These are phyloP conservation scores for Uria aalge DNA, from an alignment of 2,113 vertebrate genomes.

Conservation along the genomic window DNA sequence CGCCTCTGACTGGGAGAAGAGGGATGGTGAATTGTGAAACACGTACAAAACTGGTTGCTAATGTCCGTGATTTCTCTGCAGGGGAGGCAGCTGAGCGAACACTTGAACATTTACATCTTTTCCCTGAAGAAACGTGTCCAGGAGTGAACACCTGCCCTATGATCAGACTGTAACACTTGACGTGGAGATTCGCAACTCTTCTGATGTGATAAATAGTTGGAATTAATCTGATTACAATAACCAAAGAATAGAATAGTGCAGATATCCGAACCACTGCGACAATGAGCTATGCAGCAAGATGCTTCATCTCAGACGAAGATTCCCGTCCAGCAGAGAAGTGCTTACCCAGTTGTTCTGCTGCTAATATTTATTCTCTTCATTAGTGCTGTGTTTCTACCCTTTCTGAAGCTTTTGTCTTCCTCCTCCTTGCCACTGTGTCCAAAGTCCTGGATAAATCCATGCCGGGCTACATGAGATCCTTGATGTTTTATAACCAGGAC, in stretches of 20 bases:
- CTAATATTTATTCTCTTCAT: not conserved
- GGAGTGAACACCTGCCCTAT: not conserved
- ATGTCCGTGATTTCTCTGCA: not conserved
- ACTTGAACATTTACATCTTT: slow-evolving; percentile 63
- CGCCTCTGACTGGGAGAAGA: not conserved
- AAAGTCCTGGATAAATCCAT: not conserved
- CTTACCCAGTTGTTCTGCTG: not conserved
- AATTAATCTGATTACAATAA: not conserved
- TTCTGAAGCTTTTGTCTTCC: not conserved
- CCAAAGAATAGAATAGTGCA: not conserved
- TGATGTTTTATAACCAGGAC: not conserved
- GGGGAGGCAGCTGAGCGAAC: slow-evolving; percentile 61
- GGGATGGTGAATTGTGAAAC: not conserved
- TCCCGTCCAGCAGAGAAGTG: not conserved
- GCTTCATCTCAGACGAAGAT: slow-evolving; percentile 2
- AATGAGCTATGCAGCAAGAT: slow-evolving; percentile 3
- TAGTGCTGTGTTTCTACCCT: rapidly evolving
- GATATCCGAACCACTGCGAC: not conserved
- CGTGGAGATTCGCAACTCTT: not conserved
- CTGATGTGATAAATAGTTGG: not conserved
- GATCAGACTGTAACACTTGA: not conserved
- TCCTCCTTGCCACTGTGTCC: not conserved
- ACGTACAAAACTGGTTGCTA: not conserved
- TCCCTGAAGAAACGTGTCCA: slow-evolving; percentile 50
- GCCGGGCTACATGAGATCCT: not conserved